Evolutionary conservation across 1,140 invertebrate genomes (phyloP), one percentile per base, ranked within the genome.

Genomic region (Microplitis mediator): DNA sequence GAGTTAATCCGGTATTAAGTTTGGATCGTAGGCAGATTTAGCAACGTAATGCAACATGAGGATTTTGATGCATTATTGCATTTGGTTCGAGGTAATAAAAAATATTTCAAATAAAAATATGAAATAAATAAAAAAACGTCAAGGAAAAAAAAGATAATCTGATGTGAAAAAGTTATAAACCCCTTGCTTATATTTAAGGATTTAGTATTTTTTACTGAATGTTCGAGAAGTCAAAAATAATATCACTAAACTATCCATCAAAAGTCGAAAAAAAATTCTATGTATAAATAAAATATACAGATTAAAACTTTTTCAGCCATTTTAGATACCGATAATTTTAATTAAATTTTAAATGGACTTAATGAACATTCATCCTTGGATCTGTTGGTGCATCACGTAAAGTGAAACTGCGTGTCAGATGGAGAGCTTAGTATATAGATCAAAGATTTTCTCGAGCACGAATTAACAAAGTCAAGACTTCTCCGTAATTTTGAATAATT

Each of bases 401-500:
- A 63, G 60, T 45, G 14, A 45, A 4, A 31, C 2, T 14, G 52
- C 34, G 51, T 35, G 67, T 9, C 11, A 5, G 11, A 45, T 56
- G 39, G 63, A 67, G 6, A 36, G 9, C 32, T 14, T 9, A 23
- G 14, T 54, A 51, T 34, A 51, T 34, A 54, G 65, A 58, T 72
- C 70, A 72, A 72, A 72, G 62, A 36, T 34, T 23, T 23, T 13
- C 5, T 45, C 36, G 31, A 8, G 16, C 71, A 32, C 9, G 62
- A 58, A 58, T 39, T 50, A 60, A 50, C 52, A 69, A 75, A 71
- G 64, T 79, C 75, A 75, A 77, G 70, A 73, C 74, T 75, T 70
- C 68, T 68, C 62, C 73, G 76, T 77, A 79, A 81, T 81, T 79
- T 78, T 77, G 36, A 74, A 69, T 77, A 76, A 80, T 80, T 81